These are phyloP conservation scores for Muntiacus reevesi DNA, from an alignment of 2,113 vertebrate genomes.

Conservation along the genomic window DNA sequence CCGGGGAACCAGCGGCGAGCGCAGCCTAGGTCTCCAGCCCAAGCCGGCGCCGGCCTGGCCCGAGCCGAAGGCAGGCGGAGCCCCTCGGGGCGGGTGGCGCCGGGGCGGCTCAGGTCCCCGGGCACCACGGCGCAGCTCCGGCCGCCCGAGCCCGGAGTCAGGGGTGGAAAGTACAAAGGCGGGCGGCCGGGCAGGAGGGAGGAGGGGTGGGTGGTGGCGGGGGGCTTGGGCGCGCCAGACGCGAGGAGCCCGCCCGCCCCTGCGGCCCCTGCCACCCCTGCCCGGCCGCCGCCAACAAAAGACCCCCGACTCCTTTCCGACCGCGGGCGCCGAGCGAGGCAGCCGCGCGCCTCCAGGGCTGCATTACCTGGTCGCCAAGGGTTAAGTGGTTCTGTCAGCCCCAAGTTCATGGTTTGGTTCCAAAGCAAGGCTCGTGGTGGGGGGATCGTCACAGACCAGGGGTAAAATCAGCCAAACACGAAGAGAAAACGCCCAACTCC, in stretches of 20 bases:
- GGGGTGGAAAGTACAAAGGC: conserved; percentile 66
- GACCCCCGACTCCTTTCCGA: conserved; percentile 24
- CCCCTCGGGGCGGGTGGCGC: not conserved
- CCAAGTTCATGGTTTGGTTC: conserved; percentile 68
- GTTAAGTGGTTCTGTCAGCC: conserved; percentile 50
- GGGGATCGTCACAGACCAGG: not conserved
- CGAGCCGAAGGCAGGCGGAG: not conserved
- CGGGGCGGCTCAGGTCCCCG: not conserved
- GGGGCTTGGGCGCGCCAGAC: not conserved
- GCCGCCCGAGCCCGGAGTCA: not conserved
- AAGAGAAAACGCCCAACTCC: conserved; percentile 59
- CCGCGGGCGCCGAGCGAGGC: not conserved
- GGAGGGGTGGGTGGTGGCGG: not conserved
- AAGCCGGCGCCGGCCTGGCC: not conserved
- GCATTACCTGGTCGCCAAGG: conserved; percentile 67
- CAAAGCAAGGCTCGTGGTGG: not conserved
- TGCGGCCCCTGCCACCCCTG: conserved; percentile 21
- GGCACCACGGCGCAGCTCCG: not conserved
- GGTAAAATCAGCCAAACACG: not conserved
- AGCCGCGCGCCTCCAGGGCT: not conserved
- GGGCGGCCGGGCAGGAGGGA: not conserved
- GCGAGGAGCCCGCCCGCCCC: conserved; percentile 15
- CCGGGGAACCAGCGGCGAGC: not conserved
- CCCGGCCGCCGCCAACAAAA: conserved; percentile 61
- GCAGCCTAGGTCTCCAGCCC: not conserved